Base-by-base conservation (phyloP, 2,888 invertebrate species). In the Paralinhomoeus sp. region DNA sequence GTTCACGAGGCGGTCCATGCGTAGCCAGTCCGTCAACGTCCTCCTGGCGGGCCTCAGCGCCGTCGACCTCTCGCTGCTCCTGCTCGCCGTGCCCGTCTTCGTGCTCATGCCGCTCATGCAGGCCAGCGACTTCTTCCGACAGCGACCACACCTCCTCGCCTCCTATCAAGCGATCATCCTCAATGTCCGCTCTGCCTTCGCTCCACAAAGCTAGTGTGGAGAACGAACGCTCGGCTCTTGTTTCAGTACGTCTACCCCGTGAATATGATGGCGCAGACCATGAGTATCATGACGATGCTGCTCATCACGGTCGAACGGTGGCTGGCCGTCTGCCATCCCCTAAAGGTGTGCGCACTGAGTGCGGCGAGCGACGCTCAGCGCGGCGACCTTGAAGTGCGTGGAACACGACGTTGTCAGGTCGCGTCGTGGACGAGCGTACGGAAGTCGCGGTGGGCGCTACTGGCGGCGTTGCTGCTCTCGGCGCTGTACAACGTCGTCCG, bases 281-380 rank as follows among this genome's bases (percentile, higher is more conserved):
- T 53, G 39, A 51, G 51, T 23, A 54, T 58, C 43, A 55, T 52
- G 42, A 53, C 54, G 17, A 56, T 58, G 52, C 50, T 58, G 24
- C 51, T 57, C 47, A 58, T 58, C 31, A 57, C 58, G 2, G 47
- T 55, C 18, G 58, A 58, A 42, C 47, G 58, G 17, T 58, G 56
- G 56, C 51, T 52, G n/a, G 58, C 58, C 40, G 57, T 58, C 24
- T 58, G 57, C 41, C 45, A 53, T 17, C 58, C 58, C 21, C 44
- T 58, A 15, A 55, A 56, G 49, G 27, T 27, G 12, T 27, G 5
- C 7, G 5, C 27, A 27, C 12, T 27, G 7, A 9, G 12, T 5
- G 27, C 27, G 12, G 27, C 7, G 7, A 9, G 27, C 27, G 27
- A 27, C 27, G 27, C 5, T 12, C 7, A 27, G 7, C 7, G 12